phyloP scores from a whole-genome alignment of 2,113 vertebrate species.

The Felis chaus region DNA sequence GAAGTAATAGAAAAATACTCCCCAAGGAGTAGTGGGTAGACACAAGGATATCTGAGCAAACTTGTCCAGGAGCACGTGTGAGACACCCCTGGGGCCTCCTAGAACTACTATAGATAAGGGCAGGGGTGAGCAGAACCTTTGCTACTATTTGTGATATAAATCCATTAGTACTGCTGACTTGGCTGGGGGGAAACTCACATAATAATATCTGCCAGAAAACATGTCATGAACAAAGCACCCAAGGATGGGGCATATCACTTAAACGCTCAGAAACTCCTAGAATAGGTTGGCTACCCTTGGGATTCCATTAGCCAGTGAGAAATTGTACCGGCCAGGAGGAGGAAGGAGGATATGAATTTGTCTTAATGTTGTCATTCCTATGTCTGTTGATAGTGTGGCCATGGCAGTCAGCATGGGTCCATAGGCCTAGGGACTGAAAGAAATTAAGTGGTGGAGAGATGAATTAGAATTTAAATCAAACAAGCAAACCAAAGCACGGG shows the following conservation, averaged over 20 bases:
- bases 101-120: not conserved
- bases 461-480: slow-evolving; percentile 73
- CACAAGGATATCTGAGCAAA: not conserved
- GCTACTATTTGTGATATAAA: not conserved
- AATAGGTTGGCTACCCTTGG: slow-evolving; percentile 20
- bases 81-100: not conserved
- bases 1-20: slow-evolving; percentile 29
- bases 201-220: slow-evolving; percentile 33
- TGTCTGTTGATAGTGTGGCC: slow-evolving; percentile 49
- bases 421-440: slow-evolving; percentile 29
- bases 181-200: not conserved
- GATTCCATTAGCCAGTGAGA: slow-evolving; percentile 50
- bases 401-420: slow-evolving; percentile 57
- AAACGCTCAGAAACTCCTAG: slow-evolving; percentile 49
- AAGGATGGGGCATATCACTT: not conserved
- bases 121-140: not conserved
- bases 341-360: slow-evolving; percentile 8
- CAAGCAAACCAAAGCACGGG: slow-evolving; percentile 39
- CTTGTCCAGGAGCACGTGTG: slow-evolving; percentile 1
- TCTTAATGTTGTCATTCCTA: slow-evolving; percentile 49
- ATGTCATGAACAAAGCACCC: not conserved
- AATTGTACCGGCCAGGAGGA: not conserved
- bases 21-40: not conserved
- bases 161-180: not conserved
- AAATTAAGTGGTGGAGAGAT: slow-evolving; percentile 63